Evolutionary conservation across 2,888 invertebrate genomes (phyloP), one percentile per base, ranked within the genome.

Genomic region (Synergus umbraculus): DNA sequence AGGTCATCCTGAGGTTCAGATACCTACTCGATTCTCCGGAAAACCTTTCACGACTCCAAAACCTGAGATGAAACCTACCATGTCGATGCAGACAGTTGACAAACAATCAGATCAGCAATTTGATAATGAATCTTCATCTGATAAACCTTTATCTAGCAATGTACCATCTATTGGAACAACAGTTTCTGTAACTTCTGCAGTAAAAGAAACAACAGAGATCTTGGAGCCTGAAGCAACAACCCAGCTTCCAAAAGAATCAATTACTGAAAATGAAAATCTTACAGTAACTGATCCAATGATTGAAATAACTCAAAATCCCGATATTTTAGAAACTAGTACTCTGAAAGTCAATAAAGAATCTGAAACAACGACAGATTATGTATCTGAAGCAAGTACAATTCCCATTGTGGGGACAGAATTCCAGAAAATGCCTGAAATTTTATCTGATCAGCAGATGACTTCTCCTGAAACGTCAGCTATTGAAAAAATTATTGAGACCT

Each of bases 1-100:
- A 8, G 86, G 85, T n/a, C 79, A 83, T 22, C 83, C 85, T 18
- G 86, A 87, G 77, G 64, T 86, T 15, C 84, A 85, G 29, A 79
- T 86, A 54, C 78, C 83, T 9, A 3, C 60, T 60, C 18, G 12
- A 12, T 22, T 60, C 10, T n/a, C n/a, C 8, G 60, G 37, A 29
- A 79, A 83, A 76, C 78, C 79, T 8, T 29, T 13, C 22, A 73
- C 54, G 10, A 73, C 54, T 58, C 15, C 80, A 13, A 77, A 76
- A 54, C 80, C 82, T 10, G 58, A 73, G 1, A 15, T 41, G 10
- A 44, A 80, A 64, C 44, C 69, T 8, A 60, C 58, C 1, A n/a
- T n/a, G 15, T 22, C 49, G 13, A 49, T 49, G 49, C 29, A 49
- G 18, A 22, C 22, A 3, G 43, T n/a, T 41, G n/a, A 37, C 43